Conservation (phyloP, 2,888 invertebrate species). For the Ennomos fuscantarius region DNA sequence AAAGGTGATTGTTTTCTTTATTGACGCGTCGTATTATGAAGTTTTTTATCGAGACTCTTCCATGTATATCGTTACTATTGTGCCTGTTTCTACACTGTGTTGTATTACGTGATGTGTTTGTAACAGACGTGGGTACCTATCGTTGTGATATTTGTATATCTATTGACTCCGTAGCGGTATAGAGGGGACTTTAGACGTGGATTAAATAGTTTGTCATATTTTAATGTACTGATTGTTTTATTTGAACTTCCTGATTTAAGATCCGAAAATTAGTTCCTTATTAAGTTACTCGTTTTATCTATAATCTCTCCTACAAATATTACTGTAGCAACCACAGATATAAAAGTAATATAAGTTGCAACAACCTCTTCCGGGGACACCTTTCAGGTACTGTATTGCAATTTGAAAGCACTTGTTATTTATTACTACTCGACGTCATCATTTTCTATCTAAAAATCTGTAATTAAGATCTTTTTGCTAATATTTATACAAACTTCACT, state of each 20-base stretch:
- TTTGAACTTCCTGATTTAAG: slow-evolving; percentile 33
- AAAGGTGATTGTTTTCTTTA: too few species aligned
- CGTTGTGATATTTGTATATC: slow-evolving; percentile 63
- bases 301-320: too few species aligned
- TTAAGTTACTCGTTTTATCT: too few species aligned
- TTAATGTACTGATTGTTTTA: slow-evolving; percentile 62
- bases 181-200: slow-evolving; percentile 53
- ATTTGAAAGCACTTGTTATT: too few species aligned
- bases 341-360: too few species aligned
- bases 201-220: slow-evolving; percentile 72
- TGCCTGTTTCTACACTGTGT: slow-evolving; percentile 37
- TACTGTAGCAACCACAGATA: too few species aligned
- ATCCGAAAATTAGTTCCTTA: too few species aligned
- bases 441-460: too few species aligned
- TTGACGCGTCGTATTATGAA: slow-evolving; percentile 5
- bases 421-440: too few species aligned
- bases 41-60: slow-evolving; percentile 29
- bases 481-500: not conserved
- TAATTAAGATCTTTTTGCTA: not conserved
- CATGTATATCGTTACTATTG: slow-evolving; percentile 33
- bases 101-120: slow-evolving; percentile 30
- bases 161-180: slow-evolving; percentile 53
- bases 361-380: too few species aligned
- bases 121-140: slow-evolving; percentile 52
- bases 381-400: too few species aligned